These are phyloP conservation scores for Epiblema foenella DNA, from an alignment of 2,888 invertebrate genomes.

Conservation along the genomic window DNA sequence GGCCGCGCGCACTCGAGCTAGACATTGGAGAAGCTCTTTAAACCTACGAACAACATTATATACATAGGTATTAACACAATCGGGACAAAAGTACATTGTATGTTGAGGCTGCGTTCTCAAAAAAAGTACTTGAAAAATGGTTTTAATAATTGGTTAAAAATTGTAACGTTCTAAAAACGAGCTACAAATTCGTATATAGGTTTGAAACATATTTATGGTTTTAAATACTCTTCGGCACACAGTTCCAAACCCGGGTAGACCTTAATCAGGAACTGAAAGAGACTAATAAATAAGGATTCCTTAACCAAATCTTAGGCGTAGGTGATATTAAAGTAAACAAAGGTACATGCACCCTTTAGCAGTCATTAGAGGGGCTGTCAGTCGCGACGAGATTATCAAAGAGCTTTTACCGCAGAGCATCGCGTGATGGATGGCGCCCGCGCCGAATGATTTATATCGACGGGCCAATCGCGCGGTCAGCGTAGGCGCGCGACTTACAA, in stretches of 20 bases:
- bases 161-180: too few relatives aligned
- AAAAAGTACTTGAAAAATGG: too few relatives aligned
- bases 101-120: too few relatives aligned
- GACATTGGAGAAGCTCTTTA: not conserved
- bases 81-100: too few relatives aligned
- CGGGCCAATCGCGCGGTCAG: constrained; percentile 31
- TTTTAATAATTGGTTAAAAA: too few relatives aligned
- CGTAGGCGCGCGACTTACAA: constrained; percentile 17
- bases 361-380: constrained; percentile 39
- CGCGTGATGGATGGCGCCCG: constrained; percentile 35
- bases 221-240: not conserved
- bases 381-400: constrained; percentile 43
- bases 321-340: constrained; percentile 1
- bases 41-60: too few relatives aligned
- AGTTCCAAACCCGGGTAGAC: not conserved
- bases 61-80: too few relatives aligned
- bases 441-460: constrained; percentile 41
- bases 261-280: not conserved
- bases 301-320: not conserved
- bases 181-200: too few relatives aligned
- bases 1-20: not conserved
- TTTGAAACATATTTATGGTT: not conserved
- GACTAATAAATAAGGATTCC: not conserved
- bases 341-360: constrained; percentile 24
- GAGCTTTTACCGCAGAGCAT: constrained; percentile 42